Evolutionary conservation across 2,113 vertebrate species (phyloP).

Genomic region (Oreotrochilus melanogaster): DNA sequence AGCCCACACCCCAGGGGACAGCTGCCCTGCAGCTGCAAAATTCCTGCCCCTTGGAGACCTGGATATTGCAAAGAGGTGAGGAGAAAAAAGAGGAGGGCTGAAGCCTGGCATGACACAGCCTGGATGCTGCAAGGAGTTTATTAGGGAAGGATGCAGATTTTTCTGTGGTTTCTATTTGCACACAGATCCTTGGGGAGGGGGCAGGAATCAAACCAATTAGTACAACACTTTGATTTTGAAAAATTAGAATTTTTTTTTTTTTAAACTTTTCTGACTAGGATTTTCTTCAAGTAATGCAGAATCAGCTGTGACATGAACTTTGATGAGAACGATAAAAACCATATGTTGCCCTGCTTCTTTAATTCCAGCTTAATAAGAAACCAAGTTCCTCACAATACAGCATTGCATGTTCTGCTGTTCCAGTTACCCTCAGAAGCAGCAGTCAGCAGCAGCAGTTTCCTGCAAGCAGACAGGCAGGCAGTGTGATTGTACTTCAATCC

Average conservation of each 20-base stretch:
- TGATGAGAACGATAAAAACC: neutral
- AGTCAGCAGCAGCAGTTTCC: neutral
- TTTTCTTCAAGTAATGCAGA: neutral
- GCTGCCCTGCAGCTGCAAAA: neutral
- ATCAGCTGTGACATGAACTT: neutral
- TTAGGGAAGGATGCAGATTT: neutral
- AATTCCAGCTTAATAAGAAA: neutral
- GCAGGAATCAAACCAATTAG: neutral
- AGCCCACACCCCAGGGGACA: fast-evolving
- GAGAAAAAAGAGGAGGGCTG: neutral
- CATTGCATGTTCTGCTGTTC: neutral
- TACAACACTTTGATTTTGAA: neutral
- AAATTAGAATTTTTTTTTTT: neutral
- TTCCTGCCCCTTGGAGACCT: neutral
- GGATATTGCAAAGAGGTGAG: neutral
- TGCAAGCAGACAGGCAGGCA: neutral
- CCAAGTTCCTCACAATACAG: neutral
- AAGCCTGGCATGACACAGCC: neutral
- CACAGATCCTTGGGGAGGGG: neutral
- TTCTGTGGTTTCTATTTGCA: neutral
- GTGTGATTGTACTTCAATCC: neutral
- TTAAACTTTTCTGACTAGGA: neutral
- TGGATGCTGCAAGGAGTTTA: neutral
- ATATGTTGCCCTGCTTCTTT: neutral
- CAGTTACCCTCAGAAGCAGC: neutral